A percentile compares a stretch with the other conserved stretches of the same genome.
These are phyloP conservation scores for Dipodomys spectabilis DNA, from an alignment of 2,113 vertebrate species.

Conservation along the genomic window DNA sequence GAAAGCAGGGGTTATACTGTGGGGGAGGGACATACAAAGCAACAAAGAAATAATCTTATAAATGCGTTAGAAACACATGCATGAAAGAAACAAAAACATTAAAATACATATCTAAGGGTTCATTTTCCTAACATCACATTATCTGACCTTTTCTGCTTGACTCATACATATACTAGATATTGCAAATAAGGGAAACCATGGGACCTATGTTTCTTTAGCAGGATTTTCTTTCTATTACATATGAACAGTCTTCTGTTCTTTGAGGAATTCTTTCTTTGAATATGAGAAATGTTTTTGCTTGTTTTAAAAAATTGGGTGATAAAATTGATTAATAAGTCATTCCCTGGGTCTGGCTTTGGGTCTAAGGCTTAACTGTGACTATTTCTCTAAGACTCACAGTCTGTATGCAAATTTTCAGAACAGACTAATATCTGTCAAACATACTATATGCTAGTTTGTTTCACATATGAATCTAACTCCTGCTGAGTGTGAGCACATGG, in stretches of 20 bases:
- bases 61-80: too few relatives aligned
- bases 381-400: neutral
- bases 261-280: constrained; percentile 6
- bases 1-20: too few relatives aligned
- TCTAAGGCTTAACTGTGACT: neutral
- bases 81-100: too few relatives aligned
- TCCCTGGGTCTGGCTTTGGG: neutral
- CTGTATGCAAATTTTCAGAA: neutral
- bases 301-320: neutral
- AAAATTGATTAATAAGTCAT: neutral
- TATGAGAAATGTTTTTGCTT: neutral
- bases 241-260: neutral
- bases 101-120: too few relatives aligned
- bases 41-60: too few relatives aligned
- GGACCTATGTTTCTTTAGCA: too few relatives aligned
- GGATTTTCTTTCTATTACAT: neutral
- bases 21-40: too few relatives aligned
- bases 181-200: too few relatives aligned
- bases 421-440: neutral
- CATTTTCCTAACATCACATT: too few relatives aligned
- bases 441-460: neutral
- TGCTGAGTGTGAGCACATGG: neutral
- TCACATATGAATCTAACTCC: neutral
- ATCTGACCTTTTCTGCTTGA: too few relatives aligned
- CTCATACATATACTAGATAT: too few relatives aligned